phyloP scores from a whole-genome alignment of 64 coral and sea anemone species.

The Montipora sp. region DNA sequence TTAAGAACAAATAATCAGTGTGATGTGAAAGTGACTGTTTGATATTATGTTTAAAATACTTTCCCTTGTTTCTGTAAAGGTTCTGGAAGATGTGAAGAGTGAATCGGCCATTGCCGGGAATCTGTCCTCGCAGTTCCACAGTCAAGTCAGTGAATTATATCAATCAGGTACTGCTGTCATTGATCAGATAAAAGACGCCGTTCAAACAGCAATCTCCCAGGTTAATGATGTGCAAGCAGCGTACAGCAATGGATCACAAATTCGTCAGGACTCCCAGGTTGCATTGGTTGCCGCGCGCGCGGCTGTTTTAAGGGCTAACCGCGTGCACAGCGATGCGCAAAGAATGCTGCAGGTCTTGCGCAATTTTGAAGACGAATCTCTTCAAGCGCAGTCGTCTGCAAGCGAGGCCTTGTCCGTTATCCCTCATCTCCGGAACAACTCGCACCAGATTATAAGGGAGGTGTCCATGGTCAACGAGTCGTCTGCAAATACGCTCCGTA shows the following conservation, averaged over 20 bases:
- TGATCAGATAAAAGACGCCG: conserved; percentile 57
- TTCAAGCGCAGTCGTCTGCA: conserved; percentile 1
- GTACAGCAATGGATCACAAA: conserved; percentile 34
- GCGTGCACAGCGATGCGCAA: conserved; percentile 19
- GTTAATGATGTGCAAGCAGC: conserved; percentile 16
- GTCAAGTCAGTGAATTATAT: conserved; percentile 46
- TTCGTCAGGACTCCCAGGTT: background rate
- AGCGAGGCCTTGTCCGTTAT: conserved; percentile 12
- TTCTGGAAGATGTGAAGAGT: conserved; percentile 27
- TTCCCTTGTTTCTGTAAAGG: background rate
- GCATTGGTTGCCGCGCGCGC: background rate
- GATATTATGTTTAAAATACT: background rate
- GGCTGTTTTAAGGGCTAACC: conserved; percentile 1
- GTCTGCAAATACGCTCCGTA: background rate
- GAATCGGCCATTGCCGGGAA: conserved; percentile 3
- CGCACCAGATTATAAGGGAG: conserved; percentile 9
- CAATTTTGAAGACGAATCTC: conserved; percentile 49
- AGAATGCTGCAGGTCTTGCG: conserved; percentile 16
- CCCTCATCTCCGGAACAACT: background rate
- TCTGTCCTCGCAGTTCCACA: background rate
- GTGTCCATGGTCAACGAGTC: conserved; percentile 25
- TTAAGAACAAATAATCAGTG: too few relatives aligned
- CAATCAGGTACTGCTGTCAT: conserved; percentile 65
- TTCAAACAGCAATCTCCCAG: conserved; percentile 48
- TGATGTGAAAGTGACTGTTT: too few relatives aligned